Evolutionary conservation across 2,113 vertebrate species (phyloP).

Genomic region (Neodontobutis hainanensis): DNA sequence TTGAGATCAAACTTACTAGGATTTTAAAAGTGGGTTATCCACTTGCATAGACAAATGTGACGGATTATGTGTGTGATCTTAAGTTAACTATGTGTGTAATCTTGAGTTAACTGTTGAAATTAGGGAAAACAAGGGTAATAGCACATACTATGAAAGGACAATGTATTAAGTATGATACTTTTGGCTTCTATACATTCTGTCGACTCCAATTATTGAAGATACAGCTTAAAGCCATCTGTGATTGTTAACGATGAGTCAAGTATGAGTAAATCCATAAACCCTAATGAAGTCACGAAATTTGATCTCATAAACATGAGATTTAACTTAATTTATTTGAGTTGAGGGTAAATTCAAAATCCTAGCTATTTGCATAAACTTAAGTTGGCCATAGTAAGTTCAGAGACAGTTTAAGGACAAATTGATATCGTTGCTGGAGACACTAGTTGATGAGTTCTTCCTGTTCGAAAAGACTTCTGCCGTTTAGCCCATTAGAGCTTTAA

Average conservation of each 20-base stretch:
- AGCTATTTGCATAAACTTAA: constrained; percentile 19
- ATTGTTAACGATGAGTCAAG: no score
- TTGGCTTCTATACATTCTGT: no score
- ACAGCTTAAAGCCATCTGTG: no score
- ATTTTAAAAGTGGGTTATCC: neutral
- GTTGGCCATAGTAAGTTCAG: constrained; percentile 40
- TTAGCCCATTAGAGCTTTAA: constrained; percentile 68
- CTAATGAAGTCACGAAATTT: no score
- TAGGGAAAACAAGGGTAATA: neutral
- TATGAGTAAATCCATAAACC: no score
- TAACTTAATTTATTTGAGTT: no score
- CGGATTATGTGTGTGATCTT: neutral
- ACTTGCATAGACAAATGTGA: neutral
- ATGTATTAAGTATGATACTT: no score
- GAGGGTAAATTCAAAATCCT: neutral
- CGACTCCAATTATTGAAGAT: no score
- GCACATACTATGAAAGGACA: no score
- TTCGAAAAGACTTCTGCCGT: constrained; percentile 56
- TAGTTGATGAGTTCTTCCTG: constrained; percentile 60
- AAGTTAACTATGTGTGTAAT: neutral
- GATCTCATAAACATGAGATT: no score
- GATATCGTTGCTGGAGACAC: constrained; percentile 28
- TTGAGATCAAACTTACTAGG: neutral
- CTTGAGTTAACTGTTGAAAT: neutral
- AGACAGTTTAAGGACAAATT: constrained; percentile 31